These are phyloP conservation scores for Austrofundulus limnaeus DNA, from an alignment of 2,113 vertebrate species.

Conservation along the genomic window DNA sequence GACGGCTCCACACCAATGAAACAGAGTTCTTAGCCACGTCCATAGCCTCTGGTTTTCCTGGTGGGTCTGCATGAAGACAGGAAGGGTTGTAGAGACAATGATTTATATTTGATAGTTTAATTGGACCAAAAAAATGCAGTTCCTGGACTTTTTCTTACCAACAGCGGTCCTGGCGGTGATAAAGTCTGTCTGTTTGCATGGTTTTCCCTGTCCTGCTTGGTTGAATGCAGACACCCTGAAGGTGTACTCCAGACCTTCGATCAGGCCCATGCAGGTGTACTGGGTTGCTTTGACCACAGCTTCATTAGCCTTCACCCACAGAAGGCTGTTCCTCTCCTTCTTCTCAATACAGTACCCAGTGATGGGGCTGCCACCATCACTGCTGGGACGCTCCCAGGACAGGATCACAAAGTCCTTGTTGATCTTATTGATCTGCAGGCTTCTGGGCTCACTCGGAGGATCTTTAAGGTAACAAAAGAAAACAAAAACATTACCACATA, in stretches of 20 bases:
- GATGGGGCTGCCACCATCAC: slow-evolving; percentile 92
- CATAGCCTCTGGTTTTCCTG: slow-evolving; percentile 95
- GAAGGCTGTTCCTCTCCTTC: slow-evolving; percentile 95
- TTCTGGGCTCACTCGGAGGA: slow-evolving; percentile 93
- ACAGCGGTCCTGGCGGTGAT: slow-evolving; percentile 91
- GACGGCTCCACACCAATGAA: slow-evolving; percentile 90
- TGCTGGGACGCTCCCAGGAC: slow-evolving; percentile 91
- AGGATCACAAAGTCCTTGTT: slow-evolving; percentile 93
- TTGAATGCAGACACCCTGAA: slow-evolving; percentile 95
- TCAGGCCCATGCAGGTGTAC: slow-evolving; percentile 89
- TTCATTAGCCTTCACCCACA: slow-evolving; percentile 95
- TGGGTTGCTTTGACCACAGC: slow-evolving; percentile 87
- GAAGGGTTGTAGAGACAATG: neutral
- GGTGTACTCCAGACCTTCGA: slow-evolving; percentile 94
- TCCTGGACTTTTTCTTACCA: slow-evolving; percentile 74
- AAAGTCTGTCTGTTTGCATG: slow-evolving; percentile 94
- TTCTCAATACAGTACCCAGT: slow-evolving; percentile 92
- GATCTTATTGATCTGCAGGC: slow-evolving; percentile 89
- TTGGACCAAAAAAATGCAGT: too few relatives aligned
- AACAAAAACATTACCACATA: neutral
- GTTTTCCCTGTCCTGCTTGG: slow-evolving; percentile 92
- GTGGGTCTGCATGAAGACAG: slow-evolving; percentile 82
- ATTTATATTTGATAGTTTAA: too few relatives aligned
- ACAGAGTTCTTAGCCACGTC: slow-evolving; percentile 90
- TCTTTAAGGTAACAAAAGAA: slow-evolving; percentile 67